phyloP scores from a whole-genome alignment of 2,113 vertebrate species.

The Calyptomena viridis region DNA sequence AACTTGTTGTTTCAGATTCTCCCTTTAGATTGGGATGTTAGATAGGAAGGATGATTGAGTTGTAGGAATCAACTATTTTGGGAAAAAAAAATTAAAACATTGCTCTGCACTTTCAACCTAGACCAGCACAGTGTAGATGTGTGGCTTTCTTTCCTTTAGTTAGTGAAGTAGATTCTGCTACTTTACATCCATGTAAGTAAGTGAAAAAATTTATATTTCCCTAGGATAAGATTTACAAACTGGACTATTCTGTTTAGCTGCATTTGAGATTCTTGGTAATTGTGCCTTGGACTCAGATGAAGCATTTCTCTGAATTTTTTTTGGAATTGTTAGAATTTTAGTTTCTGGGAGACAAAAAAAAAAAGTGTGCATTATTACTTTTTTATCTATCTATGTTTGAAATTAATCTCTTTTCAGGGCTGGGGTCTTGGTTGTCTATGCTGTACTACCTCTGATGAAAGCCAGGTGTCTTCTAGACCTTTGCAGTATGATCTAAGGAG shows the following conservation, averaged over 20 bases:
- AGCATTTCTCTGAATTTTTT: not conserved
- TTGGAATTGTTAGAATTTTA: not conserved
- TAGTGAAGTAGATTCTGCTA: not conserved
- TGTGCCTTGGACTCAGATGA: not conserved
- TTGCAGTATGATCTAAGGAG: not conserved
- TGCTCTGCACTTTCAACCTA: not conserved
- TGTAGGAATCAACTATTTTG: not conserved
- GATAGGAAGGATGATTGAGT: not conserved
- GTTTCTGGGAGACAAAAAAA: not conserved
- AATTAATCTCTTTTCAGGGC: not conserved
- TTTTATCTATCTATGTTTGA: not conserved
- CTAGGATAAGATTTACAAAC: not conserved
- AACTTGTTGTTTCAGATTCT: not conserved
- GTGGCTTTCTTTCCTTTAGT: not conserved
- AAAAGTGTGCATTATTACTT: not conserved
- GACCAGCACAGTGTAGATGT: not conserved
- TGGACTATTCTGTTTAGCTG: not conserved
- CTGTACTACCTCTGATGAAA: not conserved
- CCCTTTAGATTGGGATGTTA: not conserved
- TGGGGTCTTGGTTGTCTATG: not conserved
- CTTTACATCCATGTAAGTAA: not conserved
- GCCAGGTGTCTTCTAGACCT: not conserved
- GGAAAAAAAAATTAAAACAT: not conserved
- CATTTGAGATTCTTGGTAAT: not conserved
- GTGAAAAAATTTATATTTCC: not conserved